Evolutionary conservation across 2,797 vertebrate genomes (phyloP).

Genomic region (Rhinoraja longicauda): DNA sequence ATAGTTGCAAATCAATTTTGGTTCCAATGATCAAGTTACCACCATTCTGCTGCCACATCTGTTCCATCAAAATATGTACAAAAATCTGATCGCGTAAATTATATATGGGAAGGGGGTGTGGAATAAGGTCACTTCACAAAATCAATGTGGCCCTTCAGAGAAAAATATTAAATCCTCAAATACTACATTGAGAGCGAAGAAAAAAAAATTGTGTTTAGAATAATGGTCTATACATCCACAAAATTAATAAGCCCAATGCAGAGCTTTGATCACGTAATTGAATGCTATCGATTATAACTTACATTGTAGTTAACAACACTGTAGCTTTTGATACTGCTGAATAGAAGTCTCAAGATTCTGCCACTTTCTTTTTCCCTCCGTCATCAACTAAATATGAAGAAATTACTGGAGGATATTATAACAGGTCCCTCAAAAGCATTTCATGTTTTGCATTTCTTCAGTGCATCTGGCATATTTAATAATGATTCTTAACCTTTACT

Average conservation of each 20-base stretch:
- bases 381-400: not conserved
- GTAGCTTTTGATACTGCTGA: no score
- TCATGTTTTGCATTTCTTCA: not conserved
- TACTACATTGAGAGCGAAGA: not conserved
- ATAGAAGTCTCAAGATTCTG: no score
- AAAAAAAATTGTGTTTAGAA: not conserved
- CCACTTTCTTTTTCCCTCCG: no score
- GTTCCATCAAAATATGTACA: not conserved
- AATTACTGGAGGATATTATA: not conserved
- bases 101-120: not conserved
- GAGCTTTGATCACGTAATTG: not conserved
- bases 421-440: not conserved
- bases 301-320: no score
- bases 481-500: not conserved
- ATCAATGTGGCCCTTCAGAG: not conserved
- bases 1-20: not conserved
- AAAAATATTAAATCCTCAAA: not conserved
- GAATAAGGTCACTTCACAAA: not conserved
- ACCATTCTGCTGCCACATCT: not conserved
- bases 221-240: not conserved
- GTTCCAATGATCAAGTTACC: not conserved
- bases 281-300: no score
- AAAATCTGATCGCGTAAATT: not conserved
- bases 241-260: not conserved
- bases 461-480: not conserved